phyloP scores from a whole-genome alignment of 2,888 invertebrate genomes.

The Tetrapedia diversipes region DNA sequence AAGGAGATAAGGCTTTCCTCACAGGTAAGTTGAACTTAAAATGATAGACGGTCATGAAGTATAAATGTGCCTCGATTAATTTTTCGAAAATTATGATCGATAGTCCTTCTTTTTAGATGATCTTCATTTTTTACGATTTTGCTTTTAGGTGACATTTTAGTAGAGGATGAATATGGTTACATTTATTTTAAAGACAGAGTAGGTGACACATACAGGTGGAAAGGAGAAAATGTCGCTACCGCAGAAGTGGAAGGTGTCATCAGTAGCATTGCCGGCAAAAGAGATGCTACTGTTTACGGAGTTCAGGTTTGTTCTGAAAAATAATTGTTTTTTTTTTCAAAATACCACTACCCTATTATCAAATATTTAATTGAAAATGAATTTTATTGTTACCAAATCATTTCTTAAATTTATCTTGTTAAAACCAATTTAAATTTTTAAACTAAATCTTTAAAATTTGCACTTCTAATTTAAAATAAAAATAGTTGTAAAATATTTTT shows the following conservation, averaged over 20 bases:
- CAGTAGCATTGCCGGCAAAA: slow-evolving; percentile 85
- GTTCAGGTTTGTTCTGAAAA: slow-evolving; percentile 87
- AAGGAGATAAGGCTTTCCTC: slow-evolving; percentile 87
- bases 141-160: slow-evolving; percentile 84
- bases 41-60: not conserved
- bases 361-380: not conserved
- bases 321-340: not conserved
- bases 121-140: slow-evolving; percentile 19
- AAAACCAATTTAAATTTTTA: too few relatives aligned
- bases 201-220: slow-evolving; percentile 87
- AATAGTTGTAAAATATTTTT: not conserved
- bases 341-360: not conserved
- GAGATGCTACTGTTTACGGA: slow-evolving; percentile 96
- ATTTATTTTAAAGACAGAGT: slow-evolving; percentile 87
- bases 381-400: not conserved
- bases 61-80: not conserved
- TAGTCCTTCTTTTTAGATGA: not conserved
- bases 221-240: slow-evolving; percentile 89
- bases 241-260: slow-evolving; percentile 87
- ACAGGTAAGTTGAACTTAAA: slow-evolving; percentile 81
- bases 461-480: not conserved
- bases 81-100: not conserved
- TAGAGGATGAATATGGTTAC: slow-evolving; percentile 87
- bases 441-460: not conserved
- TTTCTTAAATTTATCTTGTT: not conserved